Evolutionary conservation across 2,113 vertebrate genomes (phyloP), one percentile per base, ranked within the genome.

Genomic region (Chaetops frenatus): DNA sequence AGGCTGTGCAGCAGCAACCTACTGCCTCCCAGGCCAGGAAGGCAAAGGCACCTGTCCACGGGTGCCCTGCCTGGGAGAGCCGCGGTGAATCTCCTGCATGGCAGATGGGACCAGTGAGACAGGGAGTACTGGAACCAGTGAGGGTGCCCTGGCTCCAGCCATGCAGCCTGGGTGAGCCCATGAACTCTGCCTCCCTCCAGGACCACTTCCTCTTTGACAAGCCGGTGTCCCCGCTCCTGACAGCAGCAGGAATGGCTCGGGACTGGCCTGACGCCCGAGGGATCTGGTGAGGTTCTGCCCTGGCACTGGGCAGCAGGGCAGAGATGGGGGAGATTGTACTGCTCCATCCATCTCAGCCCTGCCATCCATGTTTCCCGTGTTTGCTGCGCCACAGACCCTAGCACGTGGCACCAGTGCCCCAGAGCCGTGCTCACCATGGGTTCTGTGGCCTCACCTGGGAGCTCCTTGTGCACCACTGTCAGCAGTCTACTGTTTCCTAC

Each of bases 131-230:
- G 20, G 24, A 73, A 67, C 17, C 11, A 61, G 29, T 67, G 78
- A 74, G 54, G 61, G 31, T 56, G 71, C 31, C 25, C 58, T 67
- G 71, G 66, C n/a, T 56, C 50, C 22, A 31, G 81, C 51, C 6
- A 1, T 8, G 33, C 65, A 53, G 74, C 57, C 74, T 18, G 10
- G 10, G 35, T 4, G 1, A 87, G 29, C 71, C 36, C 27, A 4
- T 10, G 9, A 60, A 25, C 47, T 57, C 53, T 94, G 71, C 88
- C 60, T 81, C 95, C 65, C 80, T 54, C 33, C 86, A 98, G 98
- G 98, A 98, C 56, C 98, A 98, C 92, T 98, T 98, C 95, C 97
- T 98, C 83, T 98, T 98, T 35, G 98, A 98, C 97, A 98, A 98
- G 81, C 98, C 98, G 1, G 98, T 98, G 66, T 98, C 98, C 35